Conservation (phyloP, 2,888 invertebrate genomes). For the Diadromus collaris region DNA sequence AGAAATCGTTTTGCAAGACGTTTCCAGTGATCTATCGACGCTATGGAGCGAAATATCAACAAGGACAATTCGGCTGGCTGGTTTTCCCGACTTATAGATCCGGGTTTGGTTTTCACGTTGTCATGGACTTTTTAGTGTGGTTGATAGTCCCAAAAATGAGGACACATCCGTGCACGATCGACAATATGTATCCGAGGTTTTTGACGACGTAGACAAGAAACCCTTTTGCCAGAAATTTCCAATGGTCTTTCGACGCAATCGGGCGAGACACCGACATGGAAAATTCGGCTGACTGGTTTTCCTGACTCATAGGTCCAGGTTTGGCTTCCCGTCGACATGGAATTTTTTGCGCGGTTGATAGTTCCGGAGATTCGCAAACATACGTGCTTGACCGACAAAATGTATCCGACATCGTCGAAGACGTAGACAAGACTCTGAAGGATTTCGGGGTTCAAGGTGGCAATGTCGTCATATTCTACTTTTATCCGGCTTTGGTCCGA, state of each 20-base stretch:
- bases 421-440: neutral
- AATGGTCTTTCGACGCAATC: constrained; percentile 19
- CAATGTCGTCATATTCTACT: constrained; percentile 16
- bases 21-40: constrained; percentile 21
- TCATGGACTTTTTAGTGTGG: neutral
- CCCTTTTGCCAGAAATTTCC: too few species aligned
- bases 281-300: neutral
- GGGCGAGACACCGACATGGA: constrained; percentile 4
- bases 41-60: constrained; percentile 4
- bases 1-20: constrained; percentile 11
- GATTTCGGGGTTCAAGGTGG: neutral
- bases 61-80: neutral
- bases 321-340: neutral
- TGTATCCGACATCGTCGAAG: neutral
- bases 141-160: neutral
- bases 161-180: neutral
- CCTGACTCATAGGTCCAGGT: neutral
- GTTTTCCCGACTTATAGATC: neutral
- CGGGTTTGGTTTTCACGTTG: neutral
- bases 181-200: neutral
- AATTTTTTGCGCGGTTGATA: neutral
- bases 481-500: neutral
- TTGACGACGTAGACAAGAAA: neutral
- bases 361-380: neutral
- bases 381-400: neutral